A percentile compares a stretch with the other conserved stretches of the same genome.
Evolutionary conservation across 2,797 vertebrate genomes (phyloP).

Genomic region (Mycteria americana): DNA sequence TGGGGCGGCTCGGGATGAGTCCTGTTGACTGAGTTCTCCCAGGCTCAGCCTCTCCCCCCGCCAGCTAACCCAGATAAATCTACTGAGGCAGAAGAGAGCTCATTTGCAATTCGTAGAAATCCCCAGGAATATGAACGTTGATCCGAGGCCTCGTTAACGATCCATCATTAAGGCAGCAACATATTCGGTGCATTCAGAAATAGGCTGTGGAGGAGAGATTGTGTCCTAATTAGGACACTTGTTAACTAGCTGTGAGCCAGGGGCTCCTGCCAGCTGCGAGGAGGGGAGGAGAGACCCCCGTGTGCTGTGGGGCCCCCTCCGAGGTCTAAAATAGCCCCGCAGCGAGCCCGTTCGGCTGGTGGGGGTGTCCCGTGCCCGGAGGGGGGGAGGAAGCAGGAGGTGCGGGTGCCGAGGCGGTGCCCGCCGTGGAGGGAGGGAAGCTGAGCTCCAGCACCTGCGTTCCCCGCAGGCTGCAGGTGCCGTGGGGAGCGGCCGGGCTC

Average conservation of each 20-base stretch:
- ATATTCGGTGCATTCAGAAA: constrained; percentile 33
- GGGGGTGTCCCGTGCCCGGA: not conserved
- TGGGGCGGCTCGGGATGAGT: not conserved
- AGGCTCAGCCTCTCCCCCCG: not conserved
- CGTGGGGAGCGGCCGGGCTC: accelerated
- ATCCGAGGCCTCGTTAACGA: constrained; percentile 48
- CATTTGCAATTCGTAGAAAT: constrained; percentile 43
- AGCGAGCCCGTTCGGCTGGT: not conserved
- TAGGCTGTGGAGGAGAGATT: constrained; percentile 19
- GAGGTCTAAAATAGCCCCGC: not conserved
- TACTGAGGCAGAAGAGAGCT: not conserved
- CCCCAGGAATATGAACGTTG: constrained; percentile 45
- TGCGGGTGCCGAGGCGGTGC: not conserved
- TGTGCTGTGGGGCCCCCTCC: not conserved
- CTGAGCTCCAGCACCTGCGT: not conserved
- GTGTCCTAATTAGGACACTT: constrained; percentile 50
- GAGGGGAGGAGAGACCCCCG: not conserved
- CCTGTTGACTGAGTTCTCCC: not conserved
- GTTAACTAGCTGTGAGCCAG: constrained; percentile 31
- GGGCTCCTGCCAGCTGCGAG: constrained; percentile 2
- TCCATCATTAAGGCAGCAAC: constrained; percentile 39
- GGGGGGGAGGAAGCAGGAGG: not conserved
- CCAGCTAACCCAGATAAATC: constrained; percentile 44
- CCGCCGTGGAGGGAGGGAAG: not conserved
- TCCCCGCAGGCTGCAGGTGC: not conserved